Evolutionary conservation across 2,888 invertebrate species (phyloP).

Genomic region (Coecobrya sp.): DNA sequence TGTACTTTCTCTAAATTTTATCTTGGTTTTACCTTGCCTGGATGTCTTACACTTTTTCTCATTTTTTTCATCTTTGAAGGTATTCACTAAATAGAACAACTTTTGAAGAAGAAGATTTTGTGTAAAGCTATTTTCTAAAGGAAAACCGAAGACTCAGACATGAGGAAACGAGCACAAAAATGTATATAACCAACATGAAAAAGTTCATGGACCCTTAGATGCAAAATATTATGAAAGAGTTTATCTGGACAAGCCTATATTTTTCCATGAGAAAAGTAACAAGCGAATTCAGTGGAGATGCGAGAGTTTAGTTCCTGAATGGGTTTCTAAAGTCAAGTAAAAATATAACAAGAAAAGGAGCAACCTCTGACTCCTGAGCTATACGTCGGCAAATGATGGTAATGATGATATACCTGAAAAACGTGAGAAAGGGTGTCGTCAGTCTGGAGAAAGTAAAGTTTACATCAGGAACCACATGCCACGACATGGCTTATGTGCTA

Average conservation of each 20-base stretch:
- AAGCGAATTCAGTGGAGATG: too few species aligned
- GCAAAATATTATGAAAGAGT: background rate
- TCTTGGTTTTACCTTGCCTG: too few species aligned
- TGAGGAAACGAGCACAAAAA: background rate
- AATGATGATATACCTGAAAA: slow-evolving; percentile 24
- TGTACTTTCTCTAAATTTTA: too few species aligned
- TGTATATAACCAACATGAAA: background rate
- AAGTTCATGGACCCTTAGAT: background rate
- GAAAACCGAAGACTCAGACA: background rate
- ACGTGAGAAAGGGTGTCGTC: background rate
- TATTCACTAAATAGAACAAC: too few species aligned
- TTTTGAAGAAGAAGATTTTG: background rate
- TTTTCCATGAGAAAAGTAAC: too few species aligned
- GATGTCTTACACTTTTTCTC: too few species aligned
- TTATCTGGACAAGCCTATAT: too few species aligned
- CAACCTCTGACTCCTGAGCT: slow-evolving; percentile 1
- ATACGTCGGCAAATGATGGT: background rate
- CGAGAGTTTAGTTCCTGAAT: too few species aligned
- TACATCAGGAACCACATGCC: slow-evolving; percentile 16
- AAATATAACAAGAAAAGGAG: background rate
- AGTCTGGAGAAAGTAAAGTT: background rate
- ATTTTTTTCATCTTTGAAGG: too few species aligned
- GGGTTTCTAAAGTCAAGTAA: slow-evolving; percentile 5
- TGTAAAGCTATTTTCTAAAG: background rate
- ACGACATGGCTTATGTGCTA: background rate